These are phyloP conservation scores for Macrochelys suwanniensis DNA, from an alignment of 2,797 vertebrate species.

Conservation along the genomic window DNA sequence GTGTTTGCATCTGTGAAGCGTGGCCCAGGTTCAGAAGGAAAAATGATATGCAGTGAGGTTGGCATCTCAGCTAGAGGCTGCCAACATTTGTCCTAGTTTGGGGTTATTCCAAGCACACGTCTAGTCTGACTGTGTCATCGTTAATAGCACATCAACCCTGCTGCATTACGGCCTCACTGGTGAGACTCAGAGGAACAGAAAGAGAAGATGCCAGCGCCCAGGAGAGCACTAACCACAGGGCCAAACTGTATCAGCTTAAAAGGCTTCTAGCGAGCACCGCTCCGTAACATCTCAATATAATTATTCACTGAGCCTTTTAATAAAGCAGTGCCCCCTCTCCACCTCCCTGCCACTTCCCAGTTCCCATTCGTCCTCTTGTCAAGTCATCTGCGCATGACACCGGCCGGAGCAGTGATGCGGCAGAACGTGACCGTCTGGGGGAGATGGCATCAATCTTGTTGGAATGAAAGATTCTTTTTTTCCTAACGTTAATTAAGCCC, in stretches of 20 bases:
- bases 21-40: background rate
- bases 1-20: fast-evolving
- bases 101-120: background rate
- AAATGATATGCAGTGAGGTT: background rate
- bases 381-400: conserved; percentile 38
- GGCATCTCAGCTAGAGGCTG: background rate
- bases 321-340: conserved; percentile 40
- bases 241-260: conserved; percentile 15
- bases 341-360: background rate
- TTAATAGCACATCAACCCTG: background rate
- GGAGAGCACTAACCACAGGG: background rate
- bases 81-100: fast-evolving
- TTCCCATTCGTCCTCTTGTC: conserved; percentile 55
- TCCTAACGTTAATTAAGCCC: conserved; percentile 73
- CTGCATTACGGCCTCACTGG: fast-evolving
- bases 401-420: conserved; percentile 66
- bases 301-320: conserved; percentile 62
- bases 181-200: background rate
- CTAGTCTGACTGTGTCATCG: background rate
- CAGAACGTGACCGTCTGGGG: conserved; percentile 79
- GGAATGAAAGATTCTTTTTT: conserved; percentile 64
- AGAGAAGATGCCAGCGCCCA: background rate
- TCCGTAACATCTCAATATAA: conserved; percentile 11
- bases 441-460: conserved; percentile 74
- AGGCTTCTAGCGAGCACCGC: conserved; percentile 24